Conservation (phyloP, 2,888 invertebrate species). For the Eilema griseolum region DNA sequence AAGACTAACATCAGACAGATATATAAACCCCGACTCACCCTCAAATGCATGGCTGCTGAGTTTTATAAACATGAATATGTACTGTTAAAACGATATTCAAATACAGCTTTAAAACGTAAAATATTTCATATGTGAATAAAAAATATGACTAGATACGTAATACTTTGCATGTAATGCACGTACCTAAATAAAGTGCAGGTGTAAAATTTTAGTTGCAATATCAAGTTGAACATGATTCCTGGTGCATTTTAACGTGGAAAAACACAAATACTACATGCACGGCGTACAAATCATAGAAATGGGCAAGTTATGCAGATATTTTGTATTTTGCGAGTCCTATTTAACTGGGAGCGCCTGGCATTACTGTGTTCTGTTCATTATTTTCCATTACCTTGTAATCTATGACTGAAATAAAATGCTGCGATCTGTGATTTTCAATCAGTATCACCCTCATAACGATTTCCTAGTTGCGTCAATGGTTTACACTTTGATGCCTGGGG, state of each 20-base stretch:
- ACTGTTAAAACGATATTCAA: not conserved
- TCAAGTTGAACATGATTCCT: slow-evolving; percentile 26
- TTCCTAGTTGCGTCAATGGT: no score
- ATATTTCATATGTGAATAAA: not conserved
- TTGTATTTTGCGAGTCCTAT: not conserved
- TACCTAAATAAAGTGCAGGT: slow-evolving; percentile 21
- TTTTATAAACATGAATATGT: no score
- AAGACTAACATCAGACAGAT: no score
- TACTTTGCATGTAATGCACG: slow-evolving; percentile 16
- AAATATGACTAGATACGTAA: slow-evolving; percentile 1
- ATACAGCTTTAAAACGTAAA: not conserved
- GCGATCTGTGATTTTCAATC: not conserved
- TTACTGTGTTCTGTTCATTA: not conserved
- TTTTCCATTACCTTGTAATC: not conserved
- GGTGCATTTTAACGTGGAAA: slow-evolving; percentile 39
- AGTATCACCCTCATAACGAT: not conserved
- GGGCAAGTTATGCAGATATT: not conserved
- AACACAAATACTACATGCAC: slow-evolving; percentile 24
- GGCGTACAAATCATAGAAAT: slow-evolving; percentile 15
- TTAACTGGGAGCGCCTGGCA: not conserved
- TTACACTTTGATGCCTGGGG: no score
- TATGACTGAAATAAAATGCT: not conserved
- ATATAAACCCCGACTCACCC: no score
- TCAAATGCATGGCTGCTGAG: no score
- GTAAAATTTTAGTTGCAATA: slow-evolving; percentile 23